Percentiles rank a stretch among this genome's conserved stretches.
phyloP scores from a whole-genome alignment of 2,797 vertebrate genomes.

The Eleutherodactylus coqui region DNA sequence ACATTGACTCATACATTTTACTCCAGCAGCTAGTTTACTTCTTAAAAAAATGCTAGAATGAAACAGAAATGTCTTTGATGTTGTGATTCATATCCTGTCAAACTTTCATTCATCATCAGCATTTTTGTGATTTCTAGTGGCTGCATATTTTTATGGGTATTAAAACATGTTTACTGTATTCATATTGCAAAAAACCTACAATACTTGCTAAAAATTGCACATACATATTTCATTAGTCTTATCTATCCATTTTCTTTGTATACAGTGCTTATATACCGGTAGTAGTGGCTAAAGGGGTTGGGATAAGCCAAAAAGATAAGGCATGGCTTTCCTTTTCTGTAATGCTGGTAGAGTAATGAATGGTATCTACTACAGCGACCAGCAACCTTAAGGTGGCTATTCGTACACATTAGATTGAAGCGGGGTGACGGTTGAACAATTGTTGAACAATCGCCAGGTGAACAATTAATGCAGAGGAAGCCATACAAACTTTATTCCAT shows the following conservation, averaged over 20 bases:
- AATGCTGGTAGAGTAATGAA: too few species aligned
- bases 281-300: too few species aligned
- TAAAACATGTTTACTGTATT: constrained; percentile 2
- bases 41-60: background rate
- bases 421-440: too few species aligned
- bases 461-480: too few species aligned
- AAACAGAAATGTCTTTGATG: background rate
- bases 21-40: background rate
- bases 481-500: too few species aligned
- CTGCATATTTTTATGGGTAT: background rate
- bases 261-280: too few species aligned
- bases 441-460: too few species aligned
- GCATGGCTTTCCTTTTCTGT: too few species aligned
- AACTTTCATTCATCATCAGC: background rate
- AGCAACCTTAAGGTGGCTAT: too few species aligned
- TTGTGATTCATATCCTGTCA: background rate
- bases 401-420: too few species aligned
- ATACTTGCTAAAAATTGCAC: background rate
- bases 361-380: too few species aligned
- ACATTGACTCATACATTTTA: constrained; percentile 11
- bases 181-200: background rate
- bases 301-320: too few species aligned
- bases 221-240: background rate
- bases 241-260: background rate
- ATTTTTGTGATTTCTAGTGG: background rate